phyloP scores from a whole-genome alignment of 2,113 vertebrate genomes.

The Raja brachyura region DNA sequence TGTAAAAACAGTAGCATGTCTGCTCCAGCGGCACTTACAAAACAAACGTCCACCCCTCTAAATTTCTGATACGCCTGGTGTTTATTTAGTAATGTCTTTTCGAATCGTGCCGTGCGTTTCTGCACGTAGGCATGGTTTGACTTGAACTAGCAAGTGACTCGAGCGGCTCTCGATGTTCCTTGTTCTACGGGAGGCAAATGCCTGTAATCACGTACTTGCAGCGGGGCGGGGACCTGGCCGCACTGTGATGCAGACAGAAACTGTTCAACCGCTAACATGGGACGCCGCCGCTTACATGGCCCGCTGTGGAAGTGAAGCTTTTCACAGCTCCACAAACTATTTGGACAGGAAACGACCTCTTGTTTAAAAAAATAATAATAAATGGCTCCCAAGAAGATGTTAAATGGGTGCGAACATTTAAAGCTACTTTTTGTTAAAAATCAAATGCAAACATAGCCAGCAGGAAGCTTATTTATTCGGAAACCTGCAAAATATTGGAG shows the following conservation, averaged over 20 bases:
- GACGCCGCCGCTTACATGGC: not conserved
- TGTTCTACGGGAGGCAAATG: not conserved
- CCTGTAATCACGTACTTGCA: not conserved
- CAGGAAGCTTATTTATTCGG: not conserved
- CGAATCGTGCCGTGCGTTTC: not conserved
- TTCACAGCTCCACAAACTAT: not conserved
- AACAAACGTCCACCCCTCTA: not conserved
- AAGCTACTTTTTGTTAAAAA: not conserved
- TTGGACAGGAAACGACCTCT: too few relatives aligned
- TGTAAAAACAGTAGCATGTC: not conserved
- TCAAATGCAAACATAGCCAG: not conserved
- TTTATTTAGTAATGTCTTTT: not conserved
- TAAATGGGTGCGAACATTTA: not conserved
- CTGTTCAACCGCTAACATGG: not conserved
- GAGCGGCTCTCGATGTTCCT: not conserved
- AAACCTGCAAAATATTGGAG: not conserved
- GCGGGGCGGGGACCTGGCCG: not conserved
- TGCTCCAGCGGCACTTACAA: not conserved
- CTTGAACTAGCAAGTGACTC: not conserved
- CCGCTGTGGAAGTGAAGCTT: not conserved
- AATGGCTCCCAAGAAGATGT: too few relatives aligned
- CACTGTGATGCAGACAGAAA: not conserved
- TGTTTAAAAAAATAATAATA: too few relatives aligned
- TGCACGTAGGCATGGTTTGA: not conserved
- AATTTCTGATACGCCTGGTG: not conserved